A percentile compares a stretch with the other conserved stretches of the same genome.
Evolutionary conservation across 2,113 vertebrate species (phyloP).

Genomic region (Carassius auratus): DNA sequence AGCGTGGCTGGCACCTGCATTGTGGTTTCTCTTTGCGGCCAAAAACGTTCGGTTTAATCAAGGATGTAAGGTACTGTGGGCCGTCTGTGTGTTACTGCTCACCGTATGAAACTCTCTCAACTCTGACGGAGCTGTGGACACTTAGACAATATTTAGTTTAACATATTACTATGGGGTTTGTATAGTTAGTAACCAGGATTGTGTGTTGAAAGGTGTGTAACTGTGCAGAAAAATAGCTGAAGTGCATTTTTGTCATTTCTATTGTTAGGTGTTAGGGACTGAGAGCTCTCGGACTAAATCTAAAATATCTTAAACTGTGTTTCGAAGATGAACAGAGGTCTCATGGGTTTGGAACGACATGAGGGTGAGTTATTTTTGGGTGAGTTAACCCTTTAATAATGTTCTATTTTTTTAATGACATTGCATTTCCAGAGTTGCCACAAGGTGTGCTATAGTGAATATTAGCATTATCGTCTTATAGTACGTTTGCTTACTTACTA

Average conservation of each 20-base stretch:
- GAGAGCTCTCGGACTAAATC: too few species aligned
- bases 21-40: constrained; percentile 18
- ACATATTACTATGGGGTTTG: background rate
- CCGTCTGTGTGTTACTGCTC: constrained; percentile 5
- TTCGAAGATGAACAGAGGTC: too few species aligned
- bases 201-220: background rate
- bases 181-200: constrained; percentile 20
- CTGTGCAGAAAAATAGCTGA: background rate
- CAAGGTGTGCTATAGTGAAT: too few species aligned
- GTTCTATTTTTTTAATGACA: too few species aligned
- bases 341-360: too few species aligned
- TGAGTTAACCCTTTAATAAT: too few species aligned
- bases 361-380: too few species aligned
- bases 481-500: background rate
- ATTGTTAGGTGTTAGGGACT: too few species aligned
- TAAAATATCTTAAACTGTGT: too few species aligned
- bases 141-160: background rate
- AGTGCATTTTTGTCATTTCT: background rate
- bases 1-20: constrained; percentile 48
- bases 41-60: constrained; percentile 44
- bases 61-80: background rate
- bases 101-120: background rate
- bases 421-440: too few species aligned
- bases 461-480: too few species aligned
- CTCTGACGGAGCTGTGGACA: background rate